Evolutionary conservation across 2,113 vertebrate species (phyloP).

Genomic region (Quiscalus mexicanus): DNA sequence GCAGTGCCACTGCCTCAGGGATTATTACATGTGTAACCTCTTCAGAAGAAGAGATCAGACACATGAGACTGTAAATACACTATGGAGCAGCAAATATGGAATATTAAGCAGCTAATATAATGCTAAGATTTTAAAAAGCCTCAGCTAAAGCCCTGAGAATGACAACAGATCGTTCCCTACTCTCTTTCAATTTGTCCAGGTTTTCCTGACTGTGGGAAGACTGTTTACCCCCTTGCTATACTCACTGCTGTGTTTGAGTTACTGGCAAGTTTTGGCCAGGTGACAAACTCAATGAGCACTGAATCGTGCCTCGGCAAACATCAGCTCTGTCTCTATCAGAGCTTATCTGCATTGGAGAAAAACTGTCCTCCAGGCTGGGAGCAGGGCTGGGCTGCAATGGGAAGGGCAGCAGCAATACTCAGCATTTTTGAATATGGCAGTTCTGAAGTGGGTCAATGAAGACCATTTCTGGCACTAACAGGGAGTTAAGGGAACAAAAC

Average conservation of each 20-base stretch:
- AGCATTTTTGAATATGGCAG: not conserved
- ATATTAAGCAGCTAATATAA: not conserved
- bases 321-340: not conserved
- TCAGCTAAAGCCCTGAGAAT: not conserved
- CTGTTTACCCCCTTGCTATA: not conserved
- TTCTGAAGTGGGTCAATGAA: not conserved
- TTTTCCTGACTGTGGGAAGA: not conserved
- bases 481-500: not conserved
- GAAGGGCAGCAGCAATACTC: not conserved
- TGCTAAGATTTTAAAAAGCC: not conserved
- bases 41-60: not conserved
- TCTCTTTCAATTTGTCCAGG: not conserved
- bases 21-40: not conserved
- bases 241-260: not conserved
- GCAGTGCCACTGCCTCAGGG: not conserved
- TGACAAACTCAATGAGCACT: not conserved
- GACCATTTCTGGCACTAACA: not conserved
- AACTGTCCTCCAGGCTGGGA: not conserved
- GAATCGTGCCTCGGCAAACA: not conserved
- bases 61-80: not conserved
- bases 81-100: not conserved
- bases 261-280: not conserved
- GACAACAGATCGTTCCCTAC: not conserved
- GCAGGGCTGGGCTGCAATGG: not conserved
- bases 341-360: not conserved